These are phyloP conservation scores for Alauda arvensis DNA, from an alignment of 2,797 vertebrate genomes.

Conservation along the genomic window DNA sequence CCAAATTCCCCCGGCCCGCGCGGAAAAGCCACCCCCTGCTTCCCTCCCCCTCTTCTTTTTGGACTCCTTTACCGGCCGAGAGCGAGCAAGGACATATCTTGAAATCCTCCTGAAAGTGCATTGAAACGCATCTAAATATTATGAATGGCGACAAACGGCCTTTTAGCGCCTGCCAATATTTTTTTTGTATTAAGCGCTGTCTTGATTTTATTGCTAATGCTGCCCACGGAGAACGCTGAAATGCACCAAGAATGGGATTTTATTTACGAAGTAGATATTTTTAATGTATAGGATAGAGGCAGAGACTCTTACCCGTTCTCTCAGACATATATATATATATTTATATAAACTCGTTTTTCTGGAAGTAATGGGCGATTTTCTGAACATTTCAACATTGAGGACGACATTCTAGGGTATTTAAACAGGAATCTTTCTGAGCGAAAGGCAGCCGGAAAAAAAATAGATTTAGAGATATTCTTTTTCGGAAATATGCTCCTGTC, in stretches of 20 bases:
- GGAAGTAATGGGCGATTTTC: not conserved
- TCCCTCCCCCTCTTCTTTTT: not conserved
- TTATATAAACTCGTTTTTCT: not conserved
- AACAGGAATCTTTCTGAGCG: constrained; percentile 14
- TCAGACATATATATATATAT: not conserved
- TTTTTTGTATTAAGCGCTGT: constrained; percentile 5
- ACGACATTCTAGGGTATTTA: not conserved
- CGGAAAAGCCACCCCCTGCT: rapidly evolving
- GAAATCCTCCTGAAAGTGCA: not conserved
- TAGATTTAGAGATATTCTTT: constrained; percentile 27
- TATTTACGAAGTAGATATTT: not conserved
- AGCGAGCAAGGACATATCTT: not conserved
- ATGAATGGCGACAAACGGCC: constrained; percentile 35
- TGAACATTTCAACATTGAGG: not conserved
- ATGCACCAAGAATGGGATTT: not conserved
- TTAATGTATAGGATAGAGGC: not conserved
- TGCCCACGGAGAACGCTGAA: constrained; percentile 29
- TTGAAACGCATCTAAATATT: constrained; percentile 28
- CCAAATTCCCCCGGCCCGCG: not conserved
- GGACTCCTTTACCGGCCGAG: not conserved
- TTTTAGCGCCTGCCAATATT: constrained; percentile 32
- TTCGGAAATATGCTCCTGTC: constrained; percentile 68
- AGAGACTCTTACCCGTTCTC: not conserved
- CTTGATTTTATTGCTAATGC: constrained; percentile 25
- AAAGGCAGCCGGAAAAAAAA: not conserved